Conservation (phyloP, 2,888 invertebrate species). For the Uropetala carovei region DNA sequence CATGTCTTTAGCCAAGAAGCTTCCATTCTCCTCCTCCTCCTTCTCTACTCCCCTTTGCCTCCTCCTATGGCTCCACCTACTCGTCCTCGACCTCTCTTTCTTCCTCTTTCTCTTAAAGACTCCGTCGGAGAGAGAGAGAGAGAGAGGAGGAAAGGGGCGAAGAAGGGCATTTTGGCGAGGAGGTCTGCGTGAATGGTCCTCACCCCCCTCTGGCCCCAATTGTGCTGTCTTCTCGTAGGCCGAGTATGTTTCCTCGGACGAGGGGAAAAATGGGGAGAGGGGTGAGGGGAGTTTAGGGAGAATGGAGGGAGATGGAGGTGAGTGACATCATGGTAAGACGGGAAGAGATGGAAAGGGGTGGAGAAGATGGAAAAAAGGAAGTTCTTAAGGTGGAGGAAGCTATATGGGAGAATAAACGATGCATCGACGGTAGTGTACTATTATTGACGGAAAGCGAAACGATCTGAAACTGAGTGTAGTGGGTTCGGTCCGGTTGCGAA, state of each 20-base stretch:
- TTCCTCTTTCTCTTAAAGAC: too few species aligned
- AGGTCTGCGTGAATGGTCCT: slow-evolving; percentile 12
- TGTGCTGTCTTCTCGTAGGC: slow-evolving; percentile 13
- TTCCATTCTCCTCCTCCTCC: neutral
- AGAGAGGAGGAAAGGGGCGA: neutral
- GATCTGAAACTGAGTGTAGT: too few species aligned
- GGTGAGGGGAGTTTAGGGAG: too few species aligned
- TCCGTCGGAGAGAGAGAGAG: neutral
- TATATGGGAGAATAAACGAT: neutral
- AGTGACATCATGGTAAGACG: slow-evolving; percentile 2
- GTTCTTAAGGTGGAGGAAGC: neutral
- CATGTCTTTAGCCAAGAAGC: too few species aligned
- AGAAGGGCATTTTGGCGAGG: slow-evolving; percentile 18
- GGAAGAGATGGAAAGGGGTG: neutral
- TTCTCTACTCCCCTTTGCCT: neutral
- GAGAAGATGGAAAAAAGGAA: neutral
- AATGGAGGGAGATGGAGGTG: neutral
- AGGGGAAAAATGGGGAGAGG: too few species aligned
- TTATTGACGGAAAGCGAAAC: too few species aligned
- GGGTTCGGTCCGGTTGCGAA: too few species aligned
- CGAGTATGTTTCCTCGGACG: neutral
- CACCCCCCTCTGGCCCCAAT: neutral
- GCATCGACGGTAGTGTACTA: neutral
- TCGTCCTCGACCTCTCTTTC: neutral
- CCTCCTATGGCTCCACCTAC: neutral